Evolutionary conservation across 2,113 vertebrate species (phyloP).

Genomic region (Larimichthys crocea): DNA sequence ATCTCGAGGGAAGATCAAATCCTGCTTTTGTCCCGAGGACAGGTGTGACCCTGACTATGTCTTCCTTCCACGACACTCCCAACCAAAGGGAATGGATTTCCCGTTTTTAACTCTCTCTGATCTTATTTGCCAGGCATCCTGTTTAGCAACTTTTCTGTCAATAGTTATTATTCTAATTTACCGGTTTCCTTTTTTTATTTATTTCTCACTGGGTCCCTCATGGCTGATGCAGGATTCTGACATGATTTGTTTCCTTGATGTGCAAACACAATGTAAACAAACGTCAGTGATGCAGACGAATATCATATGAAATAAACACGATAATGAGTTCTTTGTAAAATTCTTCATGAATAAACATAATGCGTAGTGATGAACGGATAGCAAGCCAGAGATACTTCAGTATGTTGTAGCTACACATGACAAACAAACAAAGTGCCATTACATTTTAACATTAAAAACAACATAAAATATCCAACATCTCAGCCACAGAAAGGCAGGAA

Average conservation of each 20-base stretch:
- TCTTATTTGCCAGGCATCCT: not conserved
- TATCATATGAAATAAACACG: not conserved
- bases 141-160: not conserved
- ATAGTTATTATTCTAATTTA: not conserved
- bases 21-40: slow-evolving; percentile 32
- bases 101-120: slow-evolving; percentile 19
- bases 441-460: not conserved
- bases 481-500: not conserved
- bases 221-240: not conserved
- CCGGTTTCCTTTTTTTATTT: not conserved
- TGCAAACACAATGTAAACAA: slow-evolving; percentile 8
- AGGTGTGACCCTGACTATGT: slow-evolving; percentile 23
- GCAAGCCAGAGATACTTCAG: not conserved
- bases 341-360: not conserved
- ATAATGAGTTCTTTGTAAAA: not conserved
- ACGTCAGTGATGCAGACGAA: not conserved
- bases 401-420: not conserved
- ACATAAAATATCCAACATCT: not conserved
- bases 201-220: not conserved
- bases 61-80: not conserved
- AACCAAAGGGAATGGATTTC: not conserved
- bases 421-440: not conserved
- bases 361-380: not conserved
- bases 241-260: not conserved
- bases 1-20: slow-evolving; percentile 8